These are phyloP conservation scores for Lycopodina hypogea DNA, from an alignment of 37 sponge, comb jelly and placozoan genomes.

Conservation along the genomic window DNA sequence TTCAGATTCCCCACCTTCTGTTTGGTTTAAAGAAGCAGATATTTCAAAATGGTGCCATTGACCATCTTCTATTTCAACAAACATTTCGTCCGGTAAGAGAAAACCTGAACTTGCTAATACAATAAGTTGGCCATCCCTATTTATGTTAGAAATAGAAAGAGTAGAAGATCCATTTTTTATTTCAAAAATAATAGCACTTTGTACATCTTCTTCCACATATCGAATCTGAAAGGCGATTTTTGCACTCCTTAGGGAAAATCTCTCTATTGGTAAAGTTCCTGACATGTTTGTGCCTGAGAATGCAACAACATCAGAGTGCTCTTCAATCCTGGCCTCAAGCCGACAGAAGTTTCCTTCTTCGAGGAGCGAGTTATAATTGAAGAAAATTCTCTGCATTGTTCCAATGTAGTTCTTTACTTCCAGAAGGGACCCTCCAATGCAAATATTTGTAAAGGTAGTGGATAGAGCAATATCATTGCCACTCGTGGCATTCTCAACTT, in stretches of 20 bases:
- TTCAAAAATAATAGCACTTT: background rate
- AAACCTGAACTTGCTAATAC: too few species aligned
- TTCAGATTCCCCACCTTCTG: background rate
- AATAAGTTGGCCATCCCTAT: background rate
- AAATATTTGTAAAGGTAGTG: slow-evolving; percentile 7
- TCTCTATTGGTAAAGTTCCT: background rate
- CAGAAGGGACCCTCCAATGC: slow-evolving; percentile 23
- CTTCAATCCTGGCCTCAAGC: background rate
- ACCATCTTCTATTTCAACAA: background rate
- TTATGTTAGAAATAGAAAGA: background rate
- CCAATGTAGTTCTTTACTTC: slow-evolving; percentile 24
- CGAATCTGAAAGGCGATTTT: slow-evolving; percentile 12
- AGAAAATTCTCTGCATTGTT: slow-evolving; percentile 5
- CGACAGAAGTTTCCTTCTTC: slow-evolving; percentile 15
- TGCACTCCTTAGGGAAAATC: background rate
- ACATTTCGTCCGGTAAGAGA: background rate
- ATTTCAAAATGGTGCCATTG: slow-evolving; percentile 30
- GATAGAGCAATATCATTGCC: background rate
- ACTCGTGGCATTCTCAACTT: background rate
- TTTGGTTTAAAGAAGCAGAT: too few species aligned
- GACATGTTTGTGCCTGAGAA: background rate
- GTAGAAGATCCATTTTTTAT: background rate
- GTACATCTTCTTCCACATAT: background rate
- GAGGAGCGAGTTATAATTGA: slow-evolving; percentile 8
- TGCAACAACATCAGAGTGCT: background rate